Evolutionary conservation across 2,113 vertebrate species (phyloP), one percentile per base, ranked within the genome.

Genomic region (Scomber colias): DNA sequence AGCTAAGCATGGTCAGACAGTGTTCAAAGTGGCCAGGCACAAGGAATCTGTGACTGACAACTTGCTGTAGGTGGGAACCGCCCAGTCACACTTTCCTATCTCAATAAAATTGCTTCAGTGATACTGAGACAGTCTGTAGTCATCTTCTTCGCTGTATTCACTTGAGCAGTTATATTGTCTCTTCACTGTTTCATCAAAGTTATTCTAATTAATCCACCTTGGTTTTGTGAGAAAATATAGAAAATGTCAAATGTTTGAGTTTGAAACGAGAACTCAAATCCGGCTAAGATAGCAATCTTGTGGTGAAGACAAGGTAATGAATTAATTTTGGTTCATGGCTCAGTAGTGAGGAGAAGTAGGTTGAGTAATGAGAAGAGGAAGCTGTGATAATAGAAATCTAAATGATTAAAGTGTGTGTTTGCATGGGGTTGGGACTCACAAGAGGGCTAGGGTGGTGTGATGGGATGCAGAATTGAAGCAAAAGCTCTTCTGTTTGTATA

Each of bases 361-460:
- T 87, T 91, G 90, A 92, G 80, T 90, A 91, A 92, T 92, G 91
- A 93, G 86, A 83, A 79, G 82, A 78, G 86, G 79, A 90, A 88
- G 82, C 77, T 35, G 81, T 84, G 88, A 92, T 92, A 92, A 93
- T 92, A 85, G 86, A 82, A 92, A 90, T 87, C 77, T 86, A 90
- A 92, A 92, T 91, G 88, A 90, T 89, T 90, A 87, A 89, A 93
- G 77, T 79, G 80, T 56, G 61, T 84, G 65, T 87, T 85, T 89
- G 74, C 71, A 57, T 63, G 49, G 45, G 63, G 11, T 59, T 66
- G 57, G 16, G 60, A 75, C 65, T 71, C 62, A 40, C 3, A 79
- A 44, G 57, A 45, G 49, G 7, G 46, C 53, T 9, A 21, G n/a
- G 57, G 11, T 49, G 54, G n/a, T 57, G 53, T 59, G 49, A 30